Evolutionary conservation across 2,113 vertebrate species (phyloP).

Genomic region (Numida meleagris): DNA sequence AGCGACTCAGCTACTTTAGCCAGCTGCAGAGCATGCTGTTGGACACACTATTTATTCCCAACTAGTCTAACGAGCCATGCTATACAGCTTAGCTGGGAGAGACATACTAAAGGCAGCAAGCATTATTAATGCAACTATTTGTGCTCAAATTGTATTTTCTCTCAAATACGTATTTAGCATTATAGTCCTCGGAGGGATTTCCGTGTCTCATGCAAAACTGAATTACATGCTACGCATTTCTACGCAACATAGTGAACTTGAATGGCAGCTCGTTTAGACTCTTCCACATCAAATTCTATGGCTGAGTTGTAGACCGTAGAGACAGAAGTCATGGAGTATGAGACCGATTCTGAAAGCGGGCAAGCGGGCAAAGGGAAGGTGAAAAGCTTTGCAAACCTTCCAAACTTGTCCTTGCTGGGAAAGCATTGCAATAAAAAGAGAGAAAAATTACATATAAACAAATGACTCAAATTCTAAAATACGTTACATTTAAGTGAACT

Average conservation of each 20-base stretch:
- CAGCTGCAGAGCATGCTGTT: slow-evolving; percentile 26
- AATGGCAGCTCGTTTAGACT: slow-evolving; percentile 67
- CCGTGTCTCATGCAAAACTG: slow-evolving; percentile 71
- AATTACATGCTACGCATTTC: slow-evolving; percentile 65
- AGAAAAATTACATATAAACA: slow-evolving; percentile 96
- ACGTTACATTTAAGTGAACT: slow-evolving; percentile 75
- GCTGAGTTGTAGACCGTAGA: slow-evolving; percentile 80
- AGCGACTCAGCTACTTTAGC: neutral
- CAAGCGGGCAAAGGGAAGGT: slow-evolving; percentile 97
- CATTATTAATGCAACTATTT: slow-evolving; percentile 19
- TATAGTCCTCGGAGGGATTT: slow-evolving; percentile 25
- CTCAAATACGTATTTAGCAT: neutral
- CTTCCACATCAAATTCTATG: slow-evolving; percentile 74
- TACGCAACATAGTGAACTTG: slow-evolving; percentile 38
- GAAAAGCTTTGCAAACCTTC: slow-evolving; percentile 99
- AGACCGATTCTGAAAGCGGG: slow-evolving; percentile 85
- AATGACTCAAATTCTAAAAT: slow-evolving; percentile 79
- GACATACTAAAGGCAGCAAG: slow-evolving; percentile 13
- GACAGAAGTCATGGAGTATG: slow-evolving; percentile 91
- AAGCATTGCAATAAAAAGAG: slow-evolving; percentile 99
- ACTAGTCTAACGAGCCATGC: slow-evolving; percentile 39
- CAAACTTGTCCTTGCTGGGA: slow-evolving; percentile 99
- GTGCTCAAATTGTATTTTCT: neutral
- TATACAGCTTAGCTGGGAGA: neutral
- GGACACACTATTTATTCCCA: slow-evolving; percentile 6